Percentiles rank a stretch among this genome's conserved stretches.
Conservation (phyloP, 2,797 vertebrate genomes). For the Molothrus aeneus region DNA sequence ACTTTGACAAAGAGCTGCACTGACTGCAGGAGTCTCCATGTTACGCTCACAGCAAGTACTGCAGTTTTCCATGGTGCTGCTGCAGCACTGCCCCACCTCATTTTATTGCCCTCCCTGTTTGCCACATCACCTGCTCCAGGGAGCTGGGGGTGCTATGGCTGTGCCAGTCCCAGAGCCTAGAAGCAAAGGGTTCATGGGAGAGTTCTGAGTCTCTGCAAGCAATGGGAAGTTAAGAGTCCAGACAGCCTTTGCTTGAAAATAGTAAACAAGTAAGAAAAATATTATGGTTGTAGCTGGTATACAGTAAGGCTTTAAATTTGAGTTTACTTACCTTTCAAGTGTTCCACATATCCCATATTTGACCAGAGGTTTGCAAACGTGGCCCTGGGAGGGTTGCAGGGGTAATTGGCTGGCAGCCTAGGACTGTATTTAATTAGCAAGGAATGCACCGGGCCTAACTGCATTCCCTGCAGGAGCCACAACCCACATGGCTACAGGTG, state of each 20-base stretch:
- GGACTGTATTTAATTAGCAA: constrained; percentile 30
- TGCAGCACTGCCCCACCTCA: neutral
- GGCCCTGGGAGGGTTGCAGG: neutral
- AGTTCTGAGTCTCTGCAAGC: neutral
- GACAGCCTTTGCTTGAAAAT: neutral
- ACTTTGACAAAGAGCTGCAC: neutral
- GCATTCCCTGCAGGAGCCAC: neutral
- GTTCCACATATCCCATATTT: neutral
- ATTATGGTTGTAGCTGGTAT: neutral
- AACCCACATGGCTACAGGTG: neutral
- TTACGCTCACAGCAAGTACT: neutral
- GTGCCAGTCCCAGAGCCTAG: neutral
- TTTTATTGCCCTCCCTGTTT: neutral
- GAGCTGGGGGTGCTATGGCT: neutral
- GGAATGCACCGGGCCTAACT: neutral
- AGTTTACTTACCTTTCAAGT: neutral
- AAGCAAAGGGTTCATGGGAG: neutral
- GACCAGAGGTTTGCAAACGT: neutral
- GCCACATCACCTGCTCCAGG: neutral
- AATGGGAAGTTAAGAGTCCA: neutral
- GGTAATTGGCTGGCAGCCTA: neutral
- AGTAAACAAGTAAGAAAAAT: neutral
- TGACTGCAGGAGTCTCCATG: neutral
- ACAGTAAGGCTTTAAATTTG: neutral
- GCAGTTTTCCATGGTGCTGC: neutral